Percentiles rank a stretch among this genome's conserved stretches.
These are phyloP conservation scores for Onthophagus taurus DNA, from an alignment of 1,140 invertebrate genomes.

Conservation along the genomic window DNA sequence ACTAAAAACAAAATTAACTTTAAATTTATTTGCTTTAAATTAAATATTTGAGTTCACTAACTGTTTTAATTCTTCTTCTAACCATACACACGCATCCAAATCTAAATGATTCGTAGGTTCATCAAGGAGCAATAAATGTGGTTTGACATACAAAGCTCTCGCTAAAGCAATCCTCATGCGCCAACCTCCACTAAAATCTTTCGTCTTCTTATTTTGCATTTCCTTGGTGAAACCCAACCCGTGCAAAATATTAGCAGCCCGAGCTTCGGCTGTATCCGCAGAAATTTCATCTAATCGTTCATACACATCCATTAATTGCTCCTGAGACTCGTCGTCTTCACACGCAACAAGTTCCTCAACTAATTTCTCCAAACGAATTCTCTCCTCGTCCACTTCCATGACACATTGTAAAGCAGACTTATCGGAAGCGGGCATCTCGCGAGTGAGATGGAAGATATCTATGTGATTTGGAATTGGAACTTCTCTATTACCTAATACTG, in stretches of 20 bases:
- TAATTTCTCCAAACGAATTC: constrained; percentile 82
- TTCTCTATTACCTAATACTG: constrained; percentile 86
- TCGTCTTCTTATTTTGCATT: constrained; percentile 83
- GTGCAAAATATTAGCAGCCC: constrained; percentile 89
- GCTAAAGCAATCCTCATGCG: constrained; percentile 98
- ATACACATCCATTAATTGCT: constrained; percentile 95
- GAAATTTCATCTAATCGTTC: constrained; percentile 95
- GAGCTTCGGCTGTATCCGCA: constrained; percentile 87
- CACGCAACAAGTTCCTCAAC: constrained; percentile 82
- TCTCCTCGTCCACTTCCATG: constrained; percentile 96
- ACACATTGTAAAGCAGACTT: constrained; percentile 90
- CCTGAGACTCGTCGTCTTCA: constrained; percentile 88
- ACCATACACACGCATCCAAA: constrained; percentile 99
- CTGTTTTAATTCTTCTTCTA: constrained; percentile 93
- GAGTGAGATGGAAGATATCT: constrained; percentile 94
- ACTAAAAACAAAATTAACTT: constrained; percentile 40
- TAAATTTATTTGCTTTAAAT: background rate
- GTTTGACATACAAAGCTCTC: constrained; percentile 82
- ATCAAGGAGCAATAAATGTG: constrained; percentile 87
- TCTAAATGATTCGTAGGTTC: constrained; percentile 99
- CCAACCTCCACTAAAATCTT: constrained; percentile 98
- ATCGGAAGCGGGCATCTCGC: constrained; percentile 94
- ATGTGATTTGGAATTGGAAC: constrained; percentile 94
- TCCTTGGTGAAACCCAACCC: constrained; percentile 93
- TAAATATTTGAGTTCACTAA: constrained; percentile 37